phyloP scores from a whole-genome alignment of 2,888 invertebrate species.

The Orchestes rusci region DNA sequence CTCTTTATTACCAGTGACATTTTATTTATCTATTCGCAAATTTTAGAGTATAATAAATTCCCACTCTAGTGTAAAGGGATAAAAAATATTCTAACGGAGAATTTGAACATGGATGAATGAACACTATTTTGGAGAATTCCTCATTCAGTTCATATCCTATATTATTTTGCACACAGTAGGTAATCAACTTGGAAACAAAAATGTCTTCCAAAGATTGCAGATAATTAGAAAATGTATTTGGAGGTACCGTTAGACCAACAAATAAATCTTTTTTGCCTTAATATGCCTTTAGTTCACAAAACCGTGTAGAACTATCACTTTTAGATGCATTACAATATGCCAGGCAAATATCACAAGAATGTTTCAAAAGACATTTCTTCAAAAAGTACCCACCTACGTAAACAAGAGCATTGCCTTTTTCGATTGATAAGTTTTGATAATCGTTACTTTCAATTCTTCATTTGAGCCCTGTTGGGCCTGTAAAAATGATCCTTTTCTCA shows the following conservation, averaged over 20 bases:
- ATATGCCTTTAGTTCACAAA: slow-evolving; percentile 9
- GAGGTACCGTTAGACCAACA: slow-evolving; percentile 5
- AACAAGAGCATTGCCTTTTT: slow-evolving; percentile 4
- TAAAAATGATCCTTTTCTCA: neutral
- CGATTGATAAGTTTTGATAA: slow-evolving; percentile 3
- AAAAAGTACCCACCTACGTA: slow-evolving; percentile 9
- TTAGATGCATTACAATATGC: slow-evolving; percentile 5
- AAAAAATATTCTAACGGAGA: slow-evolving; percentile 13
- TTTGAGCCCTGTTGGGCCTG: neutral
- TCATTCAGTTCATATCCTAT: slow-evolving; percentile 1
- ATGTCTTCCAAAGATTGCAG: slow-evolving; percentile 4
- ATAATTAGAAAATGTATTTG: slow-evolving; percentile 4
- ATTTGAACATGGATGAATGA: slow-evolving; percentile 11
- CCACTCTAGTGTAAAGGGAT: slow-evolving; percentile 1
- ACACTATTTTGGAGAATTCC: slow-evolving; percentile 5
- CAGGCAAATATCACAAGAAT: slow-evolving; percentile 5
- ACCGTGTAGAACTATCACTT: slow-evolving; percentile 5
- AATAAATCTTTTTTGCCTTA: neutral
- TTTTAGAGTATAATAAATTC: too few relatives aligned
- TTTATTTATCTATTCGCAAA: too few relatives aligned
- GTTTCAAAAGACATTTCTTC: slow-evolving; percentile 5
- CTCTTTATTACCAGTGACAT: too few relatives aligned
- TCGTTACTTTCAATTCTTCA: neutral
- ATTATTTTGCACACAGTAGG: neutral
- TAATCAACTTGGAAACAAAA: slow-evolving; percentile 5